Percentiles rank a stretch among this genome's conserved stretches.
Evolutionary conservation across 2,888 invertebrate genomes (phyloP).

Genomic region (Hirtodrosophila alboralis): DNA sequence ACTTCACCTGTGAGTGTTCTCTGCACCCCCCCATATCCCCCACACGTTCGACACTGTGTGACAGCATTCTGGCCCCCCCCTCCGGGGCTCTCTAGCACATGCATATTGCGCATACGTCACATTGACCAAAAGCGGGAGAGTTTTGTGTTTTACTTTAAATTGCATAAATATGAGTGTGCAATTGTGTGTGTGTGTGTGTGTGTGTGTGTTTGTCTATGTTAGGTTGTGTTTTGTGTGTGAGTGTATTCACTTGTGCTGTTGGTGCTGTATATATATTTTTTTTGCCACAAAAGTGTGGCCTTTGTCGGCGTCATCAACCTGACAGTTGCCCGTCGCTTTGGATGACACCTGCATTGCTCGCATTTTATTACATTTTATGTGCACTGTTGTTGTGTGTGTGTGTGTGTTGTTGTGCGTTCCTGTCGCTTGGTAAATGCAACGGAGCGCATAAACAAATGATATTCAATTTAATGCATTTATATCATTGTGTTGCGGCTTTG

Average conservation of each 20-base stretch:
- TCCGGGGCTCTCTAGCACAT: too few relatives aligned
- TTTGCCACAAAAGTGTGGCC: slow-evolving; percentile 76
- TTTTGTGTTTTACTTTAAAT: slow-evolving; percentile 77
- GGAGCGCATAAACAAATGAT: slow-evolving; percentile 78
- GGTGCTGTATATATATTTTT: slow-evolving; percentile 53
- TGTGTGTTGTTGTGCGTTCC: slow-evolving; percentile 26
- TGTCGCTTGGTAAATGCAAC: slow-evolving; percentile 73
- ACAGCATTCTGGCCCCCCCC: slow-evolving; percentile 28
- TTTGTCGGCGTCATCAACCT: slow-evolving; percentile 54
- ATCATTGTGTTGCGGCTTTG: slow-evolving; percentile 39
- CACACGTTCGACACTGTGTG: slow-evolving; percentile 22
- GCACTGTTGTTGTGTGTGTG: slow-evolving; percentile 6
- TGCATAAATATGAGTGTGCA: slow-evolving; percentile 65
- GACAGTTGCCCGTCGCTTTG: slow-evolving; percentile 71
- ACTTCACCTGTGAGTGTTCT: slow-evolving; percentile 35
- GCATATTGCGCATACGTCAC: slow-evolving; percentile 74
- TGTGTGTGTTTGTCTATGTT: slow-evolving; percentile 1
- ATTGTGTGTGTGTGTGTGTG: slow-evolving; percentile 14
- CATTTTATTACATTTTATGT: slow-evolving; percentile 76
- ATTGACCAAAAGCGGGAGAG: slow-evolving; percentile 66
- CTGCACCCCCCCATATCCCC: slow-evolving; percentile 9
- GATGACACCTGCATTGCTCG: slow-evolving; percentile 78
- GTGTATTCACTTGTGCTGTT: slow-evolving; percentile 43
- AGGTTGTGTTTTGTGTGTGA: slow-evolving; percentile 9
- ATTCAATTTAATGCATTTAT: slow-evolving; percentile 73